Evolutionary conservation across 2,888 invertebrate genomes (phyloP), one percentile per base, ranked within the genome.

Genomic region (Melanotus villosus): DNA sequence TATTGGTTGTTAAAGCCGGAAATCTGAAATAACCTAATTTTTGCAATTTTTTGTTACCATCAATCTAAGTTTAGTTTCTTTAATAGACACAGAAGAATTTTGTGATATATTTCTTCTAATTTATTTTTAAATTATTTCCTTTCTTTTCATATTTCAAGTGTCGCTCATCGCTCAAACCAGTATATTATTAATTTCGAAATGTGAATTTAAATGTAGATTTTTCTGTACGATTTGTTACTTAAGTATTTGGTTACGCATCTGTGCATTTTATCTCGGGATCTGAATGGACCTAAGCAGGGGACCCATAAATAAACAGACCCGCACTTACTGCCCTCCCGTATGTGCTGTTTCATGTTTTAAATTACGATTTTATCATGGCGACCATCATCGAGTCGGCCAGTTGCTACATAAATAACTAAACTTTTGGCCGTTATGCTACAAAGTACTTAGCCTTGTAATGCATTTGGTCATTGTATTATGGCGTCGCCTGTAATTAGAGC

Each of bases 361-460:
- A 76, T 76, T 76, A 72, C 73, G 71, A 71, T 73, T 74, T 75
- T 75, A 76, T 75, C 74, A 70, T 65, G 66, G 70, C 58, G 63
- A 64, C 69, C 67, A 72, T 72, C 72, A 63, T 67, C 58, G 62
- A 64, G 47, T 68, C 47, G 34, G 34, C 58, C 52, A 58, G 47
- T 59, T 59, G 50, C 45, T 18, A 45, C 50, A 68, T 64, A 58
- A 68, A 64, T 68, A 64, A 64, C 63, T 57, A 59, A 67, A 64
- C 57, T 63, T 68, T 68, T 54, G 43, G 64, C 50, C 58, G 50
- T 68, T 68, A 58, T 45, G 45, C 60, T 56, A 36, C 56, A 45
- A 18, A 16, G 47, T 60, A 60, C 56, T 68, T 62, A 68, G 38
- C n/a, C 26, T 21, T 26, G 14, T 12, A 26, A 10, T 47, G 5